Evolutionary conservation across 1,140 invertebrate species (phyloP).

Genomic region (Drosophila bocqueti): DNA sequence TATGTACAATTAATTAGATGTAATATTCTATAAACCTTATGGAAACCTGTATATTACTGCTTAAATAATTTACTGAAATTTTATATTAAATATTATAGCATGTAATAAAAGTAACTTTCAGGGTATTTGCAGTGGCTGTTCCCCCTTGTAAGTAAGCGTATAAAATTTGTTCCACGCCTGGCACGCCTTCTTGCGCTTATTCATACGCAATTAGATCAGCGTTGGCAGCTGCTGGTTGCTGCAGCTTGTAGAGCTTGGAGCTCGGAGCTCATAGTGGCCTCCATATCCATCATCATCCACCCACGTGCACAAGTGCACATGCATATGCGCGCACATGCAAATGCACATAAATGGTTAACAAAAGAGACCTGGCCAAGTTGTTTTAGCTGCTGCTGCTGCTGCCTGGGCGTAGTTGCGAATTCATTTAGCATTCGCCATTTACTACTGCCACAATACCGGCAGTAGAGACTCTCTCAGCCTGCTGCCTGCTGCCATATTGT

Average conservation of each 20-base stretch:
- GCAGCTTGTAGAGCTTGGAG: conserved; percentile 22
- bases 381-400: conserved; percentile 11
- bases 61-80: not conserved
- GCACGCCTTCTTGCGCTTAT: conserved; percentile 47
- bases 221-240: conserved; percentile 24
- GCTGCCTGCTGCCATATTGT: conserved; percentile 42
- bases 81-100: not conserved
- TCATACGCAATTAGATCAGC: conserved; percentile 72
- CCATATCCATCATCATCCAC: conserved; percentile 16
- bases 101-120: not conserved
- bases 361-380: conserved; percentile 21
- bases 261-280: conserved; percentile 11
- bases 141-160: conserved; percentile 1
- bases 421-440: conserved; percentile 48
- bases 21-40: not conserved
- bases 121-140: conserved; percentile 14
- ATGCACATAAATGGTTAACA: conserved; percentile 50
- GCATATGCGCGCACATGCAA: conserved; percentile 8
- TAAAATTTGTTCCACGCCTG: conserved; percentile 30
- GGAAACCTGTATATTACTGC: too few relatives aligned
- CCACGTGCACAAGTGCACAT: conserved; percentile 18
- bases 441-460: conserved; percentile 34
- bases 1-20: not conserved
- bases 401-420: conserved; percentile 58
- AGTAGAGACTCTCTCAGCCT: not conserved